These are phyloP conservation scores for Elephantulus edwardii DNA, from an alignment of 2,113 vertebrate genomes.

Conservation along the genomic window DNA sequence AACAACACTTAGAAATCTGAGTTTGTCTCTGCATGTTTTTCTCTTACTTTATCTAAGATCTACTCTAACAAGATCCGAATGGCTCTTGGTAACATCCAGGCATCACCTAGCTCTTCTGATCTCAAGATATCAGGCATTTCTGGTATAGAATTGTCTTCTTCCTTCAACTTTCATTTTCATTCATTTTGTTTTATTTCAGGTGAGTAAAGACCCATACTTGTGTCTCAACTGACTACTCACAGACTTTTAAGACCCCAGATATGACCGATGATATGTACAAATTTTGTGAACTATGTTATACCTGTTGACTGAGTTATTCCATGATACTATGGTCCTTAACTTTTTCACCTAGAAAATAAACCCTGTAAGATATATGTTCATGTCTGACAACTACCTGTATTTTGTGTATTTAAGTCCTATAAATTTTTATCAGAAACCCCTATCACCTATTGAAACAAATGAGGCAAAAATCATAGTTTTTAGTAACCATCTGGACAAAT, in stretches of 20 bases:
- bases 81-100: not conserved
- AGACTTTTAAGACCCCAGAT: not conserved
- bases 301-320: not conserved
- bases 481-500: slow-evolving; percentile 58
- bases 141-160: not conserved
- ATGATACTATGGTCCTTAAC: not conserved
- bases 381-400: not conserved
- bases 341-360: not conserved
- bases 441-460: slow-evolving; percentile 53
- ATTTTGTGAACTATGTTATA: not conserved
- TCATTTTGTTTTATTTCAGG: not conserved
- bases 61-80: not conserved
- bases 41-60: not conserved
- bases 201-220: not conserved
- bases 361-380: not conserved
- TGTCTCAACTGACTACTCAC: not conserved
- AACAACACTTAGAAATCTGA: not conserved
- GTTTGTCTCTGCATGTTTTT: not conserved
- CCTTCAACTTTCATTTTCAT: not conserved
- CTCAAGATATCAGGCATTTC: not conserved
- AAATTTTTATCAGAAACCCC: slow-evolving; percentile 66
- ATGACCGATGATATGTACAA: not conserved
- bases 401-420: not conserved
- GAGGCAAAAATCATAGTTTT: slow-evolving; percentile 73
- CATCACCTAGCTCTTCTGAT: not conserved